Base-by-base conservation (phyloP, 2,797 vertebrate genomes). In the Siniperca undulata region DNA sequence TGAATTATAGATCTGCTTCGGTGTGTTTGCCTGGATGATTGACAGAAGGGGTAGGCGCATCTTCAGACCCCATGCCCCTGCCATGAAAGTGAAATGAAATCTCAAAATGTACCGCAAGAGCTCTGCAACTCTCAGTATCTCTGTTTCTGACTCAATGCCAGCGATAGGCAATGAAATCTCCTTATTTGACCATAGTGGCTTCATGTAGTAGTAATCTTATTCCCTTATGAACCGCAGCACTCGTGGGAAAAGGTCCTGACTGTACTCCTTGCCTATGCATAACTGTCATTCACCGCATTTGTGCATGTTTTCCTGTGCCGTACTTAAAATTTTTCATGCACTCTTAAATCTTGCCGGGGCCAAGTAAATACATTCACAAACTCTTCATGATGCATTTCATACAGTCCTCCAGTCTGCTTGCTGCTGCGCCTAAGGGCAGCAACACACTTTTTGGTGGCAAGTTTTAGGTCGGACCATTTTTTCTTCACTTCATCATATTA, bases 1-100 rank as follows among this genome's bases (percentile, higher is more conserved):
- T 96, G 92, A 95, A 95, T 95, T 95, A 95, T 95, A 94, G 92
- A 95, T 95, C 74, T 90, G 82, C 93, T 88, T 85, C 74, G 77
- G 92, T 91, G 85, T 93, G 93, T 91, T 93, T 89, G 89, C 86
- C 87, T 48, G 90, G 86, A 87, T 95, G 94, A 95, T 92, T 95
- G 95, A 96, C 95, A 94, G 94, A 91, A 85, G 86, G 90, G 86
- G 85, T 88, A 91, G 92, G 91, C 90, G 92, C 92, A 93, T 93
- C 89, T 93, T 93, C 90, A 94, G 93, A 93, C 90, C 92, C 84
- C 78, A 71, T 94, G 91, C 89, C 90, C 87, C 90, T 89, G 92
- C 90, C 91, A 88, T 93, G 88, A 95, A 92, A 92, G 92, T 90
- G 89, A 92, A 93, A 95, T 94, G 88, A 90, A 92, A 86, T 90